Evolutionary conservation across 2,888 invertebrate genomes (phyloP).

Genomic region (Caenorhabditis doughertyi): DNA sequence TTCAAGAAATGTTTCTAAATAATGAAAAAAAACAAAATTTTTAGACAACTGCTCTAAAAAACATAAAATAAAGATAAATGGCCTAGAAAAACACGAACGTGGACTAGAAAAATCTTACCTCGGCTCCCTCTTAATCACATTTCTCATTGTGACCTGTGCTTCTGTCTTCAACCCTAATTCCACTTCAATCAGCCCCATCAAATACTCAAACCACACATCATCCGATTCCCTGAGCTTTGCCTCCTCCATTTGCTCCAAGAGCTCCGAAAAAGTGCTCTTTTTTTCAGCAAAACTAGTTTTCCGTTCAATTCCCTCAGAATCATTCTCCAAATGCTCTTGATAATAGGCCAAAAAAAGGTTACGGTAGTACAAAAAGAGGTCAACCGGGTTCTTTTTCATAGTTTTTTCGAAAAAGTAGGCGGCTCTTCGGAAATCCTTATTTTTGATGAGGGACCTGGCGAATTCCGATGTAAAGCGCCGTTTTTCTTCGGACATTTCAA

Average conservation of each 20-base stretch:
- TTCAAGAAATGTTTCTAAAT: no score
- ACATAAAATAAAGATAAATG: no score
- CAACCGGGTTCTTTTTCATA: conserved; percentile 85
- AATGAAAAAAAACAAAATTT: no score
- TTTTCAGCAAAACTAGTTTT: conserved; percentile 58
- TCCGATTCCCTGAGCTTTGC: conserved; percentile 57
- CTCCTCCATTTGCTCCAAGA: conserved; percentile 50
- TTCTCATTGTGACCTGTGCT: conserved; percentile 55
- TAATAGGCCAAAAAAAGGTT: conserved; percentile 77
- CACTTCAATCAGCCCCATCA: conserved; percentile 61
- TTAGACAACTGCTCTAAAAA: no score
- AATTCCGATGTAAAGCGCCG: conserved; percentile 25
- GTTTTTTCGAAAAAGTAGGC: conserved; percentile 85
- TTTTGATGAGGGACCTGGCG: conserved; percentile 44
- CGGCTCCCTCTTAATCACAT: conserved; percentile 67
- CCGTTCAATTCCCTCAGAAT: conserved; percentile 71
- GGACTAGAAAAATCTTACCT: conserved; percentile 18
- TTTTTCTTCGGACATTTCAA: conserved; percentile 21
- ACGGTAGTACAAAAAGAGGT: conserved; percentile 88
- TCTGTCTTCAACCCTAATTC: conserved; percentile 55
- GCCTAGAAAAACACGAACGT: no score
- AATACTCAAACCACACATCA: conserved; percentile 55
- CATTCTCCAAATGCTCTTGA: conserved; percentile 70
- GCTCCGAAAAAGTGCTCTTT: conserved; percentile 10
- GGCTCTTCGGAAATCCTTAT: conserved; percentile 79